A percentile compares a stretch with the other conserved stretches of the same genome.
These are phyloP conservation scores for Otocyon megalotis DNA, from an alignment of 2,113 vertebrate species.

Conservation along the genomic window DNA sequence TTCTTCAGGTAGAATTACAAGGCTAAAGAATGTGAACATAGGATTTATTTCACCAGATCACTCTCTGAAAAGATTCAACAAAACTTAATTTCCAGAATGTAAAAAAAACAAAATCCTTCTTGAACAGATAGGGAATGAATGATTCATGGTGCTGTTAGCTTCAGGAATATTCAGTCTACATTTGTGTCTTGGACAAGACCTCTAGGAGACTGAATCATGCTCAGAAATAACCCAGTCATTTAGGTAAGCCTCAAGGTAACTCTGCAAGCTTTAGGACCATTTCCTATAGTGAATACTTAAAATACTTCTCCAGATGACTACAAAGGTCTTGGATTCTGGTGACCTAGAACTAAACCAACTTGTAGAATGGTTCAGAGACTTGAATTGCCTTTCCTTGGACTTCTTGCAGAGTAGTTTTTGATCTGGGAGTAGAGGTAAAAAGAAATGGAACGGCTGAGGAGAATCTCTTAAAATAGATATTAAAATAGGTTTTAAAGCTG, in stretches of 20 bases:
- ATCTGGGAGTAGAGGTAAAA: neutral
- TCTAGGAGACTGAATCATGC: neutral
- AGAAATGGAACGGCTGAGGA: neutral
- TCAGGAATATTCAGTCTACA: neutral
- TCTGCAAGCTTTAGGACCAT: neutral
- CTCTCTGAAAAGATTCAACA: neutral
- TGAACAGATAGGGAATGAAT: neutral
- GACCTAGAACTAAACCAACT: slow-evolving; percentile 28
- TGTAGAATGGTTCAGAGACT: neutral
- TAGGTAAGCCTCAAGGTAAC: neutral
- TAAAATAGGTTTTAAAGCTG: slow-evolving; percentile 31
- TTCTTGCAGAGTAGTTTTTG: neutral
- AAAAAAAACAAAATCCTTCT: slow-evolving; percentile 22
- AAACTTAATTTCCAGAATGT: slow-evolving; percentile 39
- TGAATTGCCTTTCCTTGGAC: neutral
- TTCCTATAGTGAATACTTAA: neutral
- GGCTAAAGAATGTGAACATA: neutral
- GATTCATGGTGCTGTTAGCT: neutral
- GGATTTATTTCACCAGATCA: neutral
- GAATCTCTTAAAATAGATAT: slow-evolving; percentile 32
- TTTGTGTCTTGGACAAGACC: neutral
- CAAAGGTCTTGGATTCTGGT: neutral
- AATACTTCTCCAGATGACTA: neutral
- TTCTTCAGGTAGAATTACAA: neutral
- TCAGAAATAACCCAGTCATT: neutral